Evolutionary conservation across 1,140 invertebrate genomes (phyloP), one percentile per base, ranked within the genome.

Genomic region (Physella acuta): DNA sequence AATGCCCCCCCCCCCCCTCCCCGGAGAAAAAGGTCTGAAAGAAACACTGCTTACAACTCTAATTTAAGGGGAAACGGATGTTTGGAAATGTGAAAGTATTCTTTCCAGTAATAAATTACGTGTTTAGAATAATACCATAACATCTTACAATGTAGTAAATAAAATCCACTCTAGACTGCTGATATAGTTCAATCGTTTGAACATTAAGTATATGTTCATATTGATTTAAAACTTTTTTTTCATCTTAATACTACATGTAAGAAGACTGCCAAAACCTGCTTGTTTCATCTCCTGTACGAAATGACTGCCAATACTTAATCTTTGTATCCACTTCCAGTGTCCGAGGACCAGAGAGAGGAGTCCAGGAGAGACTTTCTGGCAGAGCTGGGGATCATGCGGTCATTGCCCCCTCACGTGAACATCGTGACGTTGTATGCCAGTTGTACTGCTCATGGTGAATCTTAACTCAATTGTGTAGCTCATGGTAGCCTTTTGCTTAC

Each of bases 341-440:
- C 59, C 36, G 59, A 61, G 1, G 28, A 39, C 5, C 1, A 1
- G 2, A 36, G 39, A 8, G 59, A 61, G 30, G 4, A 61, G 16
- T 24, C 37, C 8, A 80, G 79, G 51, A 71, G 73, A 49, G 77
- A 80, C 53, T 71, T 80, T 33, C 73, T 71, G 30, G 66, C 72
- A 3, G 79, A 80, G 52, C 59, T 80, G 37, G 68, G 74, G 24
- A 71, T 80, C 11, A 75, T 80, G 71, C 76, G 73, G 44, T 75
- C 72, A 30, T 74, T 80, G 5, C 71, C 76, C 30, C 55, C 60
- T 11, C 77, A 80, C 59, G 60, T 60, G 0, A 80, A 80, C 60
- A 67, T 80, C 24, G 74, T 80, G 0, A 67, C 68, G 20, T 71
- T 75, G 26, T 59, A 76, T 20, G 79, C 75, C 0, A 78, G 76